Conservation (phyloP, 2,113 vertebrate species). For the Caranx melampygus region DNA sequence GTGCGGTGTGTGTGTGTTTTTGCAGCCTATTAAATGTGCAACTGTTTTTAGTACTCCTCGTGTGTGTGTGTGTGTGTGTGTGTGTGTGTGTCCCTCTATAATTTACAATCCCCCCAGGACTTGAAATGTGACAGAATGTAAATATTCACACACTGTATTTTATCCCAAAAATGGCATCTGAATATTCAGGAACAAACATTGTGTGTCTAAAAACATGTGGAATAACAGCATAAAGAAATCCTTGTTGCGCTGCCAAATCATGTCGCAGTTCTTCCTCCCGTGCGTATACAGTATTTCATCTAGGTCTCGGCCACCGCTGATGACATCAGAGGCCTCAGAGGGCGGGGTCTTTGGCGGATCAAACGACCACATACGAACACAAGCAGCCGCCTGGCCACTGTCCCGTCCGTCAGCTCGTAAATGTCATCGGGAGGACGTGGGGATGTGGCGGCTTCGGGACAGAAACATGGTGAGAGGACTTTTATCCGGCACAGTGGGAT, state of each 20-base stretch:
- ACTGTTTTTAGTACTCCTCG: constrained; percentile 2
- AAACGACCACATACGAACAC: constrained; percentile 13
- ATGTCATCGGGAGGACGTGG: constrained; percentile 59
- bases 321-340: constrained; percentile 25
- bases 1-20: constrained; percentile 13
- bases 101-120: not conserved
- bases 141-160: constrained; percentile 55
- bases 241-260: constrained; percentile 33
- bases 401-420: constrained; percentile 78
- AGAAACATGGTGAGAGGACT: constrained; percentile 56
- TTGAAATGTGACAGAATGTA: constrained; percentile 46
- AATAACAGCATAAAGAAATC: constrained; percentile 29
- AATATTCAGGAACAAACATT: constrained; percentile 34
- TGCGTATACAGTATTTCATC: constrained; percentile 17
- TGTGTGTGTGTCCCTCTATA: constrained; percentile 6
- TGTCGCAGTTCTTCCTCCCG: constrained; percentile 1
- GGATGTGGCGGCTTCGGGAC: constrained; percentile 41
- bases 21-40: not conserved
- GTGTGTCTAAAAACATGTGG: constrained; percentile 21
- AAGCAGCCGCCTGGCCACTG: constrained; percentile 54
- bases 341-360: constrained; percentile 26
- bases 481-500: constrained; percentile 60
- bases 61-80: no score
- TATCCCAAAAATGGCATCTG: constrained; percentile 38
- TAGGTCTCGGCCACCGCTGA: not conserved